Evolutionary conservation across 2,888 invertebrate genomes (phyloP).

Genomic region (Eupithecia abbreviata): DNA sequence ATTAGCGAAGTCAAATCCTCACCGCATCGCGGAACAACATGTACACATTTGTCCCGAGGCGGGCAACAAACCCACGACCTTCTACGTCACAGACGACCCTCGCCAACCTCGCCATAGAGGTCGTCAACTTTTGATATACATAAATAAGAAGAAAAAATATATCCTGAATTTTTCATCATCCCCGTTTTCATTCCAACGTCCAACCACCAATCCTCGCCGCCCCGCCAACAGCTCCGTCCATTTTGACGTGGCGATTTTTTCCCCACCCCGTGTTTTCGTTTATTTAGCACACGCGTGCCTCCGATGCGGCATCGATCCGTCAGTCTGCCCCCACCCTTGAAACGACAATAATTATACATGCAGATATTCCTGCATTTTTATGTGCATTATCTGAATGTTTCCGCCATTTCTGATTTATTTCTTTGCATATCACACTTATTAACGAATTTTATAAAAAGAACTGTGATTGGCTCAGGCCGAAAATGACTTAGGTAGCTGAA

Average conservation of each 20-base stretch:
- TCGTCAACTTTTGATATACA: too few species aligned
- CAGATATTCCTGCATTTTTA: slow-evolving; percentile 20
- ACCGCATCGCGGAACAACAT: too few species aligned
- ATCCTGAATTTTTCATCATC: background rate
- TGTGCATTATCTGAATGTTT: slow-evolving; percentile 18
- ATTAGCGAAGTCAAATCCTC: too few species aligned
- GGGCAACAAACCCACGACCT: too few species aligned
- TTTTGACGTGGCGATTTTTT: slow-evolving; percentile 79
- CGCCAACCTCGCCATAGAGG: too few species aligned
- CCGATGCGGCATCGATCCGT: slow-evolving; percentile 64
- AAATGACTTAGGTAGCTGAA: too few species aligned
- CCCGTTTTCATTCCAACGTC: background rate
- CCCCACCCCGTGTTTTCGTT: slow-evolving; percentile 72
- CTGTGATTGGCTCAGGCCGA: background rate
- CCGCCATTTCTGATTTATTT: background rate
- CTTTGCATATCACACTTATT: background rate
- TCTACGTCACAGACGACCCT: too few species aligned
- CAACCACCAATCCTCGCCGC: slow-evolving; percentile 48
- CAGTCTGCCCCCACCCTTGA: slow-evolving; percentile 39
- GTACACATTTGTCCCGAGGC: too few species aligned
- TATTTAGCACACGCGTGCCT: slow-evolving; percentile 65
- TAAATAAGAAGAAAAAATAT: background rate
- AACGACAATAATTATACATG: slow-evolving; percentile 29
- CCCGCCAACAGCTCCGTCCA: slow-evolving; percentile 64
- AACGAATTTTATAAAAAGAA: background rate